Percentiles rank a stretch among this genome's conserved stretches.
These are phyloP conservation scores for Palaemon carinicauda DNA, from an alignment of 1,140 invertebrate genomes.

Conservation along the genomic window DNA sequence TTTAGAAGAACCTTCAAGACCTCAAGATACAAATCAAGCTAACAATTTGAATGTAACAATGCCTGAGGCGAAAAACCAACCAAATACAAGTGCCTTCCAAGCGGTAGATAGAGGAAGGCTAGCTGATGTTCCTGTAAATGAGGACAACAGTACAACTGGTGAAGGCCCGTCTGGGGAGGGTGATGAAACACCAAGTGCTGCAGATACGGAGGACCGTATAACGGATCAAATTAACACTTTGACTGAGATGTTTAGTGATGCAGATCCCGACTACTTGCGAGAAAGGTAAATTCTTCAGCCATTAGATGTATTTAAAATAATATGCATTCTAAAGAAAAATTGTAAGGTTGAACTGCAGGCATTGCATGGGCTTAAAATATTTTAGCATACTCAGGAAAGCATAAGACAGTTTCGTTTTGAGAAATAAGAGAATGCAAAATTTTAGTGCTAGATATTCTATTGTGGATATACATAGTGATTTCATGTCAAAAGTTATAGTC, in stretches of 20 bases:
- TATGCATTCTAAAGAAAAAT: no score
- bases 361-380: no score
- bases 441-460: no score
- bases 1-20: neutral
- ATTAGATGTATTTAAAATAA: no score
- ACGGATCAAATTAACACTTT: neutral
- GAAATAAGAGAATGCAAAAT: no score
- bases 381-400: no score
- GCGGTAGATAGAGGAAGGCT: neutral
- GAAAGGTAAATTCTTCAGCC: constrained; percentile 15
- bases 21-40: no score
- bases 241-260: constrained; percentile 41
- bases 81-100: constrained; percentile 28
- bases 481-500: no score
- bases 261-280: constrained; percentile 40
- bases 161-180: constrained; percentile 8
- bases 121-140: neutral
- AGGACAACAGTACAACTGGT: neutral
- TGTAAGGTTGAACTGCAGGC: no score
- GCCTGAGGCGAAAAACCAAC: neutral
- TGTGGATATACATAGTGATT: no score
- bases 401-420: no score
- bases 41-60: no score
- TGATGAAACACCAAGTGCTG: neutral
- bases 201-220: constrained; percentile 27